These are phyloP conservation scores for Vulpes vulpes DNA, from an alignment of 2,113 vertebrate genomes.

Conservation along the genomic window DNA sequence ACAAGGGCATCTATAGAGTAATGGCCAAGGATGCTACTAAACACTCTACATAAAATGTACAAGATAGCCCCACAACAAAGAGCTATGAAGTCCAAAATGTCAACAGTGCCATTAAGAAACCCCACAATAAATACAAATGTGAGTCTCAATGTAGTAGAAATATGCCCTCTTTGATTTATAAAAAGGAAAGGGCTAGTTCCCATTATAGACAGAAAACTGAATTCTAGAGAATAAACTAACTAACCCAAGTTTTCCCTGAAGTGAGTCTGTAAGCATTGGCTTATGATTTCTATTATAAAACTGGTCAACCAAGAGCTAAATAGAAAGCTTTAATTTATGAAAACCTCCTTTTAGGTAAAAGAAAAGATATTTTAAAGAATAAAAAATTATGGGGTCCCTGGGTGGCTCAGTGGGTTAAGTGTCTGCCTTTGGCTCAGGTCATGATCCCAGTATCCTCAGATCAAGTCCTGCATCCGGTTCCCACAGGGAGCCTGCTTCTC, in stretches of 20 bases:
- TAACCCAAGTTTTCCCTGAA: neutral
- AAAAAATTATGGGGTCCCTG: neutral
- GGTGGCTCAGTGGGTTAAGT: neutral
- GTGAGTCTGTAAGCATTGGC: neutral
- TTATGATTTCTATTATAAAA: neutral
- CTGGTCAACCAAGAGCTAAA: neutral
- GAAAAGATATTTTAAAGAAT: neutral
- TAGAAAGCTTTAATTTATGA: constrained; percentile 1
- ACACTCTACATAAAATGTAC: neutral
- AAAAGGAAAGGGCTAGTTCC: constrained; percentile 38
- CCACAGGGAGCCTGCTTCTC: neutral
- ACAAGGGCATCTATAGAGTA: neutral
- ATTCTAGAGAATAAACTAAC: constrained; percentile 18
- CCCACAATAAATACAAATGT: neutral
- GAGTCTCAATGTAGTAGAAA: neutral
- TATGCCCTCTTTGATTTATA: constrained; percentile 16
- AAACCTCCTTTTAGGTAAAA: constrained; percentile 8
- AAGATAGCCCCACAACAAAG: neutral
- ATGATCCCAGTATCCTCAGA: neutral
- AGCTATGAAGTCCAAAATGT: neutral
- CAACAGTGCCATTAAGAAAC: neutral
- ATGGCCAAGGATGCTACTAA: neutral
- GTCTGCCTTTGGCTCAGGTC: neutral
- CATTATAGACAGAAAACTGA: neutral
- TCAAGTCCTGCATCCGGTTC: neutral